These are phyloP conservation scores for Folsomia manolachei DNA, from an alignment of 2,888 invertebrate genomes.

Conservation along the genomic window DNA sequence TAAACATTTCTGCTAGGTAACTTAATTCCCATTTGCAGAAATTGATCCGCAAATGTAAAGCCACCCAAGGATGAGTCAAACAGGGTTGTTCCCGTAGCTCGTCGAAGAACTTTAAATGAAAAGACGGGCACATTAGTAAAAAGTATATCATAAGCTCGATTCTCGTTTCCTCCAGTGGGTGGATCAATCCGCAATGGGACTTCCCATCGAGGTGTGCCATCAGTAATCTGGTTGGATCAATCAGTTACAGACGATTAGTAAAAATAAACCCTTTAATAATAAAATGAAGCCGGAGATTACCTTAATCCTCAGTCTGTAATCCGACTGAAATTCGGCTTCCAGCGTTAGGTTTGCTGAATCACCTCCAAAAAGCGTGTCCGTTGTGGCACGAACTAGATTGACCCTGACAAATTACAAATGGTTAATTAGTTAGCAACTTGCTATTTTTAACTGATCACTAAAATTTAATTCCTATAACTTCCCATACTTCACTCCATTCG, in stretches of 20 bases:
- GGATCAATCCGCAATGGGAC: slow-evolving; percentile 43
- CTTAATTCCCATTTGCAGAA: slow-evolving; percentile 55
- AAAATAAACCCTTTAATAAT: neutral
- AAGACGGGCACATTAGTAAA: slow-evolving; percentile 32
- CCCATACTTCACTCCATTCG: slow-evolving; percentile 29
- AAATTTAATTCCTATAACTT: too few relatives aligned
- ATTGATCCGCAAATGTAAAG: slow-evolving; percentile 56
- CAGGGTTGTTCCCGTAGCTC: slow-evolving; percentile 31
- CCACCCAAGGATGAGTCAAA: slow-evolving; percentile 53
- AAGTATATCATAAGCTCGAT: slow-evolving; percentile 28
- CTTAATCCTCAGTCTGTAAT: slow-evolving; percentile 46
- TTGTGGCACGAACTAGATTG: slow-evolving; percentile 30
- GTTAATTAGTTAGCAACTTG: too few relatives aligned
- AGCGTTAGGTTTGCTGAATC: slow-evolving; percentile 34
- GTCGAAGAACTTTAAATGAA: slow-evolving; percentile 42
- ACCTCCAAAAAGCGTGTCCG: slow-evolving; percentile 34
- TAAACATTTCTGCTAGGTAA: slow-evolving; percentile 55
- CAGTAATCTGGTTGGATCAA: slow-evolving; percentile 42
- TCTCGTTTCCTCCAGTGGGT: slow-evolving; percentile 15
- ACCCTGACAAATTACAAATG: slow-evolving; percentile 24
- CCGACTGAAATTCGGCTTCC: slow-evolving; percentile 41
- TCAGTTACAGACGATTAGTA: neutral
- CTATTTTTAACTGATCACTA: too few relatives aligned
- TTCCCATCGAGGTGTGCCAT: slow-evolving; percentile 39
- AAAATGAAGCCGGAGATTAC: slow-evolving; percentile 12